phyloP scores from a whole-genome alignment of 2,113 vertebrate genomes.

The Periophthalmus modestus region DNA sequence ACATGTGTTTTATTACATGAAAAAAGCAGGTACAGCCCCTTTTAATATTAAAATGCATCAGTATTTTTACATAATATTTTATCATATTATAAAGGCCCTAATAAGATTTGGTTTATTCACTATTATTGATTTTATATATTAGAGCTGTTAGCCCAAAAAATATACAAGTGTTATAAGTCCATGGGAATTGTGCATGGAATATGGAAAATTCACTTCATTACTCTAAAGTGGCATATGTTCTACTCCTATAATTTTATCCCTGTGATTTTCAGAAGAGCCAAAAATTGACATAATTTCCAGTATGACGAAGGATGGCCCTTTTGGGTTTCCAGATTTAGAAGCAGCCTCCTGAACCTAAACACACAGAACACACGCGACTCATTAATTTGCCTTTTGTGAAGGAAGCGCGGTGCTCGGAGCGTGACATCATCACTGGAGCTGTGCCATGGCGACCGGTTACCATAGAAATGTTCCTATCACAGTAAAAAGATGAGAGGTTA shows the following conservation, averaged over 20 bases:
- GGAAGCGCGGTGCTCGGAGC: conserved; percentile 19
- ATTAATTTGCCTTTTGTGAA: conserved; percentile 30
- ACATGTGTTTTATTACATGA: no score
- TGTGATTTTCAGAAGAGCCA: not conserved
- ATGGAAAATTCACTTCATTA: not conserved
- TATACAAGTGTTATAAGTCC: no score
- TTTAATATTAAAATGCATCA: no score
- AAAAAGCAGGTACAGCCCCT: no score
- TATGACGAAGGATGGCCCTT: not conserved
- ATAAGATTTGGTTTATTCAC: no score
- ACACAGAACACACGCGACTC: not conserved
- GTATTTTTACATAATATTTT: no score
- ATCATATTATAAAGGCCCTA: no score
- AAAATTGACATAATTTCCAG: not conserved
- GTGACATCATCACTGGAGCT: conserved; percentile 84
- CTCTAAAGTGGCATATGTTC: not conserved
- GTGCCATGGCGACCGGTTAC: conserved; percentile 89
- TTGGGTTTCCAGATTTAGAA: not conserved
- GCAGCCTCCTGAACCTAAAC: not conserved
- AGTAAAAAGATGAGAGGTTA: conserved; percentile 37
- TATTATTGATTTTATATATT: no score
- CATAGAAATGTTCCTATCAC: conserved; percentile 88
- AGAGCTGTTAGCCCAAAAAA: not conserved
- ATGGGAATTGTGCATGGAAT: not conserved
- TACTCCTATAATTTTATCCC: not conserved